Percentiles rank a stretch among this genome's conserved stretches.
phyloP scores from a whole-genome alignment of 2,797 vertebrate species.

The Crypturellus tataupa region DNA sequence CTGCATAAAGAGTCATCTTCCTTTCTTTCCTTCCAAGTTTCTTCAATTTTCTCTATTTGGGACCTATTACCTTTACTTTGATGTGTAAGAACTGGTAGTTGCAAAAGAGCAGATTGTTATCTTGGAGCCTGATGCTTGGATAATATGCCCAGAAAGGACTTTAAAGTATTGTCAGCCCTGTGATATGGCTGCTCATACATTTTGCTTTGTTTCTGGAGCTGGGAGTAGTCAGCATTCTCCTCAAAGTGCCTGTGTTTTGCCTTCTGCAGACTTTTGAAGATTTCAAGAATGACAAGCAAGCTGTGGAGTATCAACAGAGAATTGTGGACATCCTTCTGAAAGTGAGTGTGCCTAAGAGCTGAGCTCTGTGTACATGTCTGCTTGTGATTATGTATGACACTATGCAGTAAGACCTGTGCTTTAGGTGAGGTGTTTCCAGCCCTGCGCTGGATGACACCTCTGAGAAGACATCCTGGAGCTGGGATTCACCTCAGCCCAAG shows the following conservation, averaged over 20 bases:
- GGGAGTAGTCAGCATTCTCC: not conserved
- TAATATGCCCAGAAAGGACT: not conserved
- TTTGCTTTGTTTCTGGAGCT: not conserved
- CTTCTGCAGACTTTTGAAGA: constrained; percentile 94
- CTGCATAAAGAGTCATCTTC: not conserved
- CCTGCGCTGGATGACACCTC: not conserved
- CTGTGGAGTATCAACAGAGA: constrained; percentile 96
- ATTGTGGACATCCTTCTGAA: constrained; percentile 97
- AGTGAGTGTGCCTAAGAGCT: constrained; percentile 78
- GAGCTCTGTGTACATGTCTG: not conserved
- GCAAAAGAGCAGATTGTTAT: not conserved
- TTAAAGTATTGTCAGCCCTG: not conserved
- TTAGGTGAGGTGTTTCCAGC: not conserved
- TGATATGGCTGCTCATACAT: not conserved
- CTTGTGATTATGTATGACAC: not conserved
- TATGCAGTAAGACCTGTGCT: not conserved
- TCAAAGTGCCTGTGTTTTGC: constrained; percentile 39
- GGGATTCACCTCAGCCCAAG: not conserved
- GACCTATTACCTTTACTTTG: not conserved
- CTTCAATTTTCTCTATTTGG: not conserved
- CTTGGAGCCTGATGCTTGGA: not conserved
- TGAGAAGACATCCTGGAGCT: not conserved
- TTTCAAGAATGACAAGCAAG: constrained; percentile 98
- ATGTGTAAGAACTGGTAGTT: not conserved
- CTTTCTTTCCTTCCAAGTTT: not conserved